phyloP scores from a whole-genome alignment of 2,797 vertebrate species.

The Antennarius maculatus region DNA sequence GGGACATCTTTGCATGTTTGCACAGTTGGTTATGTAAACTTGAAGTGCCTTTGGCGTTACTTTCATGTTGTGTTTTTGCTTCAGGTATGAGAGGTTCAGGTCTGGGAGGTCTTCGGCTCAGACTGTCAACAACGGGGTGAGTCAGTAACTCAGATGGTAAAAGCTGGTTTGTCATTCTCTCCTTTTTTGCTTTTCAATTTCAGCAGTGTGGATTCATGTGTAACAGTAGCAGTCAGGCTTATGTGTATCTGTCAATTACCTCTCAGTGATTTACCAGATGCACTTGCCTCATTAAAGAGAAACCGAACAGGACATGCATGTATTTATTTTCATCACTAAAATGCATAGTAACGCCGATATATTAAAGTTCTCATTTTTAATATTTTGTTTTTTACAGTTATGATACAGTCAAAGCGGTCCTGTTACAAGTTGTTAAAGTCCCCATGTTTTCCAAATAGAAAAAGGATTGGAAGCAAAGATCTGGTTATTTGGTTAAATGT shows the following conservation, averaged over 20 bases:
- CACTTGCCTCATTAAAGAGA: slow-evolving; percentile 36
- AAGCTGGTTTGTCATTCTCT: slow-evolving; percentile 24
- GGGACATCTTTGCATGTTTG: not conserved
- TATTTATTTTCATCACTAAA: not conserved
- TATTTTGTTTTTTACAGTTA: not conserved
- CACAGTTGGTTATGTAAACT: slow-evolving; percentile 5
- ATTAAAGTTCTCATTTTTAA: not conserved
- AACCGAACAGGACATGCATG: slow-evolving; percentile 15
- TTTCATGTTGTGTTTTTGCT: slow-evolving; percentile 6
- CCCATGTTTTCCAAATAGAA: too few relatives aligned
- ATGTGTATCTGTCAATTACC: slow-evolving; percentile 15
- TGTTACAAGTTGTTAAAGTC: not conserved
- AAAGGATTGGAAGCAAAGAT: too few relatives aligned
- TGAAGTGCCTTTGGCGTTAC: not conserved
- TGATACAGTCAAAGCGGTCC: not conserved
- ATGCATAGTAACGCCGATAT: not conserved
- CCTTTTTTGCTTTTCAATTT: slow-evolving; percentile 23
- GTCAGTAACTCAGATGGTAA: slow-evolving; percentile 61
- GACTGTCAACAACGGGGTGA: slow-evolving; percentile 93
- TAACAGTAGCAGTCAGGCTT: slow-evolving; percentile 13
- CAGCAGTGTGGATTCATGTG: slow-evolving; percentile 33
- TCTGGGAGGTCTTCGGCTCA: slow-evolving; percentile 88
- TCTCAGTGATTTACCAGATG: slow-evolving; percentile 16
- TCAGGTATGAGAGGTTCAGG: slow-evolving; percentile 93
- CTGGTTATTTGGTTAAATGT: too few relatives aligned